These are phyloP conservation scores for Gymnothorax reevesii DNA, from an alignment of 2,797 vertebrate species.

Conservation along the genomic window DNA sequence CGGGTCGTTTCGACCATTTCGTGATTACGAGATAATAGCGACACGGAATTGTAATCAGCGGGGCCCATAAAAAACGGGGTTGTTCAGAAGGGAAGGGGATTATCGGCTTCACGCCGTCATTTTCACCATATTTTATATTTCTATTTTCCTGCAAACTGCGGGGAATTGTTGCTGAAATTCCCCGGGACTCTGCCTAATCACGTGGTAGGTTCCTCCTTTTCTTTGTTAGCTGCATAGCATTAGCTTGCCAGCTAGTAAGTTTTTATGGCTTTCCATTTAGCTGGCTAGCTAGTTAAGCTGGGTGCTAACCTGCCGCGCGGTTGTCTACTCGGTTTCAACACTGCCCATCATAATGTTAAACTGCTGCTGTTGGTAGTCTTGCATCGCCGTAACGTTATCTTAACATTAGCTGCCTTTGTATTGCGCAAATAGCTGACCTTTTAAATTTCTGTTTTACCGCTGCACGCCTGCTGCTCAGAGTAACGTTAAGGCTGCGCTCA, in stretches of 20 bases:
- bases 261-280: neutral
- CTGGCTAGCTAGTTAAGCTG: constrained; percentile 29
- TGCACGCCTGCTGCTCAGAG: neutral
- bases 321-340: constrained; percentile 1
- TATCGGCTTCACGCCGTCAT: constrained; percentile 14
- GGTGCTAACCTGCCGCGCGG: constrained; percentile 34
- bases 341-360: constrained; percentile 43
- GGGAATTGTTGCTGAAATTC: constrained; percentile 70
- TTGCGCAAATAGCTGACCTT: neutral
- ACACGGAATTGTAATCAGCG: constrained; percentile 40
- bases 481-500: neutral
- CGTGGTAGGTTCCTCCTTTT: constrained; percentile 91
- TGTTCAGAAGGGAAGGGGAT: constrained; percentile 35
- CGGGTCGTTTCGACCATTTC: constrained; percentile 64
- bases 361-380: too few relatives aligned
- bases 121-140: constrained; percentile 38
- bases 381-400: neutral
- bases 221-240: constrained; percentile 80
- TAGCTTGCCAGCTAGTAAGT: constrained; percentile 2
- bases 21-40: constrained; percentile 62
- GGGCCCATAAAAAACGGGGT: constrained; percentile 46
- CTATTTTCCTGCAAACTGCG: constrained; percentile 65
- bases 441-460: neutral
- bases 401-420: neutral
- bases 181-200: constrained; percentile 77